These are phyloP conservation scores for Drosophila monieri DNA, from an alignment of 2,888 invertebrate genomes.

Conservation along the genomic window DNA sequence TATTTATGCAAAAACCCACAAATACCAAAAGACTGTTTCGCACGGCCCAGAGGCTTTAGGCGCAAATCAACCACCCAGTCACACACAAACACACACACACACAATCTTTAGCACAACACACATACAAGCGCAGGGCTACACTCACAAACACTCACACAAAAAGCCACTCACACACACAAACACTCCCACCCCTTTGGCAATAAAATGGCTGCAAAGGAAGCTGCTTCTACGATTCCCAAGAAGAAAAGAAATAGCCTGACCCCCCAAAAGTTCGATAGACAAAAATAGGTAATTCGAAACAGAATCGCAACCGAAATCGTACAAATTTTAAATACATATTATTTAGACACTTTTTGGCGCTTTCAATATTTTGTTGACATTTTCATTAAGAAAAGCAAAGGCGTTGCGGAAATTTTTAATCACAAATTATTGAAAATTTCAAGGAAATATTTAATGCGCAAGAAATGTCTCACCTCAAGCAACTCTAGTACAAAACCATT, in stretches of 20 bases:
- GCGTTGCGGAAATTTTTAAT: conserved; percentile 59
- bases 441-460: conserved; percentile 70
- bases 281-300: conserved; percentile 15
- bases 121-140: conserved; percentile 53
- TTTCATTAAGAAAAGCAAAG: conserved; percentile 66
- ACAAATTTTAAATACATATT: conserved; percentile 10
- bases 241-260: conserved; percentile 80
- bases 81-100: conserved; percentile 53
- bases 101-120: conserved; percentile 48
- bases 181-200: conserved; percentile 68
- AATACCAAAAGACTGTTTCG: conserved; percentile 63
- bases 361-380: conserved; percentile 71
- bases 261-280: conserved; percentile 29
- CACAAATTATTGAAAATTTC: conserved; percentile 61
- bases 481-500: conserved; percentile 16
- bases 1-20: conserved; percentile 29
- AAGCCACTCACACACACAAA: conserved; percentile 31
- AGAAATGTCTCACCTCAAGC: conserved; percentile 52
- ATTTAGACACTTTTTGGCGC: conserved; percentile 58
- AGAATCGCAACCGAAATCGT: conserved; percentile 5
- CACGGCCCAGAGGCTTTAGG: conserved; percentile 56
- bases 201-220: conserved; percentile 79
- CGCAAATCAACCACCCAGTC: conserved; percentile 67
- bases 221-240: conserved; percentile 80
- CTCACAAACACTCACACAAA: conserved; percentile 36